Evolutionary conservation across 2,797 vertebrate species (phyloP).

Genomic region (Morelia viridis): DNA sequence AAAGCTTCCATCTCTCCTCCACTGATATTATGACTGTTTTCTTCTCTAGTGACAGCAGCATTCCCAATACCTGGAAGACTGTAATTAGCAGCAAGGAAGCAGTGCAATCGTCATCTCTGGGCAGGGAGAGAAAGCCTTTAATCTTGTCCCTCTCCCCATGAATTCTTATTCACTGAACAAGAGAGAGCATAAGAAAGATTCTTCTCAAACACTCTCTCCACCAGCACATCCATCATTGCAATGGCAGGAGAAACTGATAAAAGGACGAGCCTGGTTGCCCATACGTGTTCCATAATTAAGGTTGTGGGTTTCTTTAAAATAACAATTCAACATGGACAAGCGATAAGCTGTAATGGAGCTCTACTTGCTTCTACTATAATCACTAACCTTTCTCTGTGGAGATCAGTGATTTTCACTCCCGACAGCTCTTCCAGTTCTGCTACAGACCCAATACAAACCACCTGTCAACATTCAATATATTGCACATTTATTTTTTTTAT

Average conservation of each 20-base stretch:
- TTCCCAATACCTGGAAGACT: background rate
- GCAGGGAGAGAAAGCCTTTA: background rate
- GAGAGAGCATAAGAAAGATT: background rate
- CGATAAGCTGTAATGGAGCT: background rate
- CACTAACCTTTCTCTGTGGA: slow-evolving; percentile 93
- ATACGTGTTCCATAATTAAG: background rate
- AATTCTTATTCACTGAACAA: background rate
- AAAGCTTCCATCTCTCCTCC: background rate
- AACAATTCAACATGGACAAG: background rate
- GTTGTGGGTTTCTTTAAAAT: background rate
- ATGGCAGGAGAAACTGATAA: background rate
- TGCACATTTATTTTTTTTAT: background rate
- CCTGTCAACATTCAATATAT: slow-evolving; percentile 70
- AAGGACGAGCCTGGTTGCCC: background rate
- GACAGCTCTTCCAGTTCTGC: slow-evolving; percentile 88
- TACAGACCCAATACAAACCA: slow-evolving; percentile 91
- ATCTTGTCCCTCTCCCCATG: background rate
- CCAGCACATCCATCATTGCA: background rate
- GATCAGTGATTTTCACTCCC: slow-evolving; percentile 86
- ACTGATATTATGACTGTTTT: background rate
- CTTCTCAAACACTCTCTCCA: background rate
- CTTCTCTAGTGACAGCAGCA: background rate
- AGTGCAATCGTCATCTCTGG: background rate
- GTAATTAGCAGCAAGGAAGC: background rate
- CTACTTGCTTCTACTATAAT: slow-evolving; percentile 6